These are phyloP conservation scores for Cantharis nigra DNA, from an alignment of 2,888 invertebrate genomes.

Conservation along the genomic window DNA sequence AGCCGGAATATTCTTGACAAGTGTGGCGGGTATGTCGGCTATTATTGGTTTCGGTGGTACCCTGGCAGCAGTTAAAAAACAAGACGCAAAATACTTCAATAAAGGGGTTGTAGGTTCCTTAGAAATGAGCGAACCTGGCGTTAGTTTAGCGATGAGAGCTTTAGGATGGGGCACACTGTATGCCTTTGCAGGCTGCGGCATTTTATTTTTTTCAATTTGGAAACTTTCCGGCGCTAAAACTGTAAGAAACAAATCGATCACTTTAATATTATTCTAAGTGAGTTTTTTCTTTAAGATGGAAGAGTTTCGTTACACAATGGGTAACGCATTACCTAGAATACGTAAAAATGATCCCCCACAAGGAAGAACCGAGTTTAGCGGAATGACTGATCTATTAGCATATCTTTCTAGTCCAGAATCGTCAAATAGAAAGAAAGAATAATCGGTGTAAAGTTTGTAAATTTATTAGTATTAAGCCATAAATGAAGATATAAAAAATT, in stretches of 20 bases:
- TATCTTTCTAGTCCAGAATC: slow-evolving; percentile 60
- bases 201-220: slow-evolving; percentile 83
- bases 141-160: slow-evolving; percentile 79
- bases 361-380: slow-evolving; percentile 85
- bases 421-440: slow-evolving; percentile 10
- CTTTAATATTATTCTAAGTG: not conserved
- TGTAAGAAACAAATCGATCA: slow-evolving; percentile 60
- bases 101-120: slow-evolving; percentile 68
- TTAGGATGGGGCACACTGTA: slow-evolving; percentile 87
- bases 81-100: slow-evolving; percentile 78
- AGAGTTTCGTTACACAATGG: slow-evolving; percentile 83
- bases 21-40: slow-evolving; percentile 78
- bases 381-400: slow-evolving; percentile 80
- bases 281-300: slow-evolving; percentile 63
- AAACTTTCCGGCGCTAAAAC: slow-evolving; percentile 85
- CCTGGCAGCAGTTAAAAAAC: slow-evolving; percentile 75
- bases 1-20: slow-evolving; percentile 74
- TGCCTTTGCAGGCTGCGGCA: slow-evolving; percentile 82
- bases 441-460: not conserved
- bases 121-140: slow-evolving; percentile 76
- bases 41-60: slow-evolving; percentile 82
- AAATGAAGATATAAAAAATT: not conserved
- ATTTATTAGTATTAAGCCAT: not conserved
- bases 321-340: slow-evolving; percentile 73
- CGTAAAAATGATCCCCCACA: slow-evolving; percentile 78